These are phyloP conservation scores for Zaprionus kolodkinae DNA, from an alignment of 1,140 invertebrate species.

Conservation along the genomic window DNA sequence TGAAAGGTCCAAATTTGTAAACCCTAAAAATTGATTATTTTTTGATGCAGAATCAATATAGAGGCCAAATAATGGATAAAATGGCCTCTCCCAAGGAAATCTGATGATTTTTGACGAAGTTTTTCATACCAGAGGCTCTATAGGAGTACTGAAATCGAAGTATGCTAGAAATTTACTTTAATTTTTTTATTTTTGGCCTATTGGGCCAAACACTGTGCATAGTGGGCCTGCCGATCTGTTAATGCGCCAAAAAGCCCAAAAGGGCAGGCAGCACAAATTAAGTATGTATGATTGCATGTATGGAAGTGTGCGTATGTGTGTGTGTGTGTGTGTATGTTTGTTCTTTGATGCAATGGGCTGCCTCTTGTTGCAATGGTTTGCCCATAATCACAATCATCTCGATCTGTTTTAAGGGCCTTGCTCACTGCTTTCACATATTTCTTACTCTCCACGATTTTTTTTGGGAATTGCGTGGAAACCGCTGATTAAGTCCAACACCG, in stretches of 20 bases:
- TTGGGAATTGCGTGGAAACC: constrained; percentile 71
- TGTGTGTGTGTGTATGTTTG: background rate
- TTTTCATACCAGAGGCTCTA: too few species aligned
- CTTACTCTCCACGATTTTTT: constrained; percentile 46
- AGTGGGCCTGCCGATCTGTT: constrained; percentile 56
- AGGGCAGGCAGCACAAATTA: constrained; percentile 43
- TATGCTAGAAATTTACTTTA: too few species aligned
- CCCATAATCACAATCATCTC: constrained; percentile 67
- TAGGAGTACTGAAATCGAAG: too few species aligned
- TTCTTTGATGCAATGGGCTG: background rate
- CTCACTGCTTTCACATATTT: constrained; percentile 77
- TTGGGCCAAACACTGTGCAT: too few species aligned
- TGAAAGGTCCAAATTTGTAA: too few species aligned
- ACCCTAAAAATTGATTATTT: too few species aligned
- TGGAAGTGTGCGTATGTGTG: background rate
- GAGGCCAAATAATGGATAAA: too few species aligned
- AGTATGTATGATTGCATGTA: background rate
- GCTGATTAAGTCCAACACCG: constrained; percentile 78
- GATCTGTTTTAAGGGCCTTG: constrained; percentile 68
- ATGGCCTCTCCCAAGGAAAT: too few species aligned
- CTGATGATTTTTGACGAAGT: too few species aligned
- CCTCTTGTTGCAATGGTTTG: constrained; percentile 23
- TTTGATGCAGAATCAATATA: too few species aligned
- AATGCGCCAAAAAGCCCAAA: constrained; percentile 75
- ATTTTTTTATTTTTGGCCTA: too few species aligned